A percentile compares a stretch with the other conserved stretches of the same genome.
Conservation (phyloP, 2,113 vertebrate species). For the Trematocara marginatum region DNA sequence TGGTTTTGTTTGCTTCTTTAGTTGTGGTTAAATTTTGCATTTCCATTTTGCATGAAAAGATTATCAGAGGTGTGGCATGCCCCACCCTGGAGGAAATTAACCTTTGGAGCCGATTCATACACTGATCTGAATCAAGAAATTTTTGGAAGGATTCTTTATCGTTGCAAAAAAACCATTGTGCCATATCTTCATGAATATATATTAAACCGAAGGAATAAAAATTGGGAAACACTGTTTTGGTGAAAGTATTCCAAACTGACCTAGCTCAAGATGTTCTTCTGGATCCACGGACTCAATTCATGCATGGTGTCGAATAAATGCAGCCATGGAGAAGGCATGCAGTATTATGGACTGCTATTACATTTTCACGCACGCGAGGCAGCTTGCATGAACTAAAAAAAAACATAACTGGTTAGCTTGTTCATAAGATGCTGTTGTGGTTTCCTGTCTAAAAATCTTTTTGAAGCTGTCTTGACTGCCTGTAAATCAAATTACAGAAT, state of each 20-base stretch:
- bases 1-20: background rate
- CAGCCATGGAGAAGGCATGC: background rate
- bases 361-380: background rate
- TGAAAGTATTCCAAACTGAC: background rate
- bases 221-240: background rate
- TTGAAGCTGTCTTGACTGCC: background rate
- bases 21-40: background rate
- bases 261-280: background rate
- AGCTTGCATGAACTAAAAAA: background rate
- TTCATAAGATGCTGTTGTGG: background rate
- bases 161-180: background rate
- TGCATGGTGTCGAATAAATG: background rate
- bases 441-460: background rate
- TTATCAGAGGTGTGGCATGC: background rate
- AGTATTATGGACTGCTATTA: background rate
- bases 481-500: background rate
- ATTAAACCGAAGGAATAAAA: fast-evolving
- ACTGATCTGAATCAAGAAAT: background rate
- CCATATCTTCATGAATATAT: background rate
- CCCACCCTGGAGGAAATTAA: background rate
- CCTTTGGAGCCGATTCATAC: background rate
- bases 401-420: background rate
- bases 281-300: background rate
- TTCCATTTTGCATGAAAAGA: background rate
- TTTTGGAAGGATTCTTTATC: background rate